Conservation (phyloP, 1,140 invertebrate genomes). For the Tetraneura akinire region DNA sequence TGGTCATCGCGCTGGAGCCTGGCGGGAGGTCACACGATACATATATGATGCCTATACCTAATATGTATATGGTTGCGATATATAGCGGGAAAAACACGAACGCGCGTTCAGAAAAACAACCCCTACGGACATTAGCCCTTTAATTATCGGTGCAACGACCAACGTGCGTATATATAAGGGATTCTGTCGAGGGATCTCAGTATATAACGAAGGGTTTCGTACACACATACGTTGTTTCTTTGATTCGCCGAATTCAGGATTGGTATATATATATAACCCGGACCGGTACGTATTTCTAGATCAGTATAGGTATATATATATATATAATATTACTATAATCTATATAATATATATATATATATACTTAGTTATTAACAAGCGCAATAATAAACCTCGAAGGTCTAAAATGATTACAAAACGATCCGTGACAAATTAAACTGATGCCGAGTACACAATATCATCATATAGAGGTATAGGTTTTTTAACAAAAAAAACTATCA, state of each 20-base stretch:
- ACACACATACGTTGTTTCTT: constrained; percentile 2
- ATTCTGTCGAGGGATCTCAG: background rate
- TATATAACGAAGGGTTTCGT: background rate
- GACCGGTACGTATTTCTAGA: no score
- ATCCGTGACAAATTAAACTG: constrained; percentile 21
- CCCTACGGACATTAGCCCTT: constrained; percentile 35
- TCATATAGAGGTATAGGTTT: background rate
- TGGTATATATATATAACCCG: background rate
- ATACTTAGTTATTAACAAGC: no score
- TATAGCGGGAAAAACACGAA: background rate
- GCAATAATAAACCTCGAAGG: background rate
- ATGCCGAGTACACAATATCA: no score
- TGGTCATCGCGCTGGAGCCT: constrained; percentile 13
- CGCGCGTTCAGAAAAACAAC: background rate
- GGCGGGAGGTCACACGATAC: constrained; percentile 23
- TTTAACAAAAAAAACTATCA: background rate
- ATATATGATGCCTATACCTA: background rate
- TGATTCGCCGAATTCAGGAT: constrained; percentile 24
- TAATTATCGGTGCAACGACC: constrained; percentile 37
- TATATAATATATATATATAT: no score
- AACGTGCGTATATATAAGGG: constrained; percentile 9
- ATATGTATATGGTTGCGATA: background rate
- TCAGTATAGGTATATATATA: background rate
- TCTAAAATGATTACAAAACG: constrained; percentile 5
- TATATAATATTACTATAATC: no score